Evolutionary conservation across 1,140 invertebrate genomes (phyloP).

Genomic region (Ceratosolen solmsi): DNA sequence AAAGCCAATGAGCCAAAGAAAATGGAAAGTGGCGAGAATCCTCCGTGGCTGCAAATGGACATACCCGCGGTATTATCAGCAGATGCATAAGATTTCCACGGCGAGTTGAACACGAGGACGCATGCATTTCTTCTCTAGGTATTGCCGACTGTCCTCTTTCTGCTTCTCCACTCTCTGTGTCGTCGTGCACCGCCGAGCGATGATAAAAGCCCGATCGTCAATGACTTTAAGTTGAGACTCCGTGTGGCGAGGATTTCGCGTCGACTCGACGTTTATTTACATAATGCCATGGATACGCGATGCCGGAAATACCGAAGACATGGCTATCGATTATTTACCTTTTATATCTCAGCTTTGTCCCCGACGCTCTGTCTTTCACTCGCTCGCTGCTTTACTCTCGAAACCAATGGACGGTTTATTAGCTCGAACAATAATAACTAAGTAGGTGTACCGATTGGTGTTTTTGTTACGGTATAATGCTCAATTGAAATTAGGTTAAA

Average conservation of each 20-base stretch:
- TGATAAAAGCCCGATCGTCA: background rate
- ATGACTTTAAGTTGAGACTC: constrained; percentile 27
- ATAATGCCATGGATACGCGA: constrained; percentile 52
- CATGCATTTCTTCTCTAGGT: too few relatives aligned
- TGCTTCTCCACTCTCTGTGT: background rate
- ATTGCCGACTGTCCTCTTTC: too few relatives aligned
- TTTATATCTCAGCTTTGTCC: background rate
- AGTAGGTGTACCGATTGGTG: background rate
- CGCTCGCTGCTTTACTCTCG: constrained; percentile 12
- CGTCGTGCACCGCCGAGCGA: background rate
- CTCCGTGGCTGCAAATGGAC: background rate
- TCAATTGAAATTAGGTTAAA: constrained; percentile 43
- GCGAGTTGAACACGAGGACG: too few relatives aligned
- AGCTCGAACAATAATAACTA: constrained; percentile 26
- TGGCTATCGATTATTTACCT: constrained; percentile 40
- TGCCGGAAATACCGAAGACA: constrained; percentile 44
- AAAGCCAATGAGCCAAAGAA: background rate
- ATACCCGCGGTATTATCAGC: background rate
- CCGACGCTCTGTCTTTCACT: background rate
- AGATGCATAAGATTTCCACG: background rate
- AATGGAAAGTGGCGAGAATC: constrained; percentile 7
- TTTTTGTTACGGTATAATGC: constrained; percentile 33
- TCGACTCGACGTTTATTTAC: constrained; percentile 57
- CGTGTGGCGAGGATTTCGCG: background rate
- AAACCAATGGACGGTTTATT: constrained; percentile 26